A percentile compares a stretch with the other conserved stretches of the same genome.
Evolutionary conservation across 37 sponge, comb jelly and placozoan genomes (phyloP).

Genomic region (Axinella damicornis): DNA sequence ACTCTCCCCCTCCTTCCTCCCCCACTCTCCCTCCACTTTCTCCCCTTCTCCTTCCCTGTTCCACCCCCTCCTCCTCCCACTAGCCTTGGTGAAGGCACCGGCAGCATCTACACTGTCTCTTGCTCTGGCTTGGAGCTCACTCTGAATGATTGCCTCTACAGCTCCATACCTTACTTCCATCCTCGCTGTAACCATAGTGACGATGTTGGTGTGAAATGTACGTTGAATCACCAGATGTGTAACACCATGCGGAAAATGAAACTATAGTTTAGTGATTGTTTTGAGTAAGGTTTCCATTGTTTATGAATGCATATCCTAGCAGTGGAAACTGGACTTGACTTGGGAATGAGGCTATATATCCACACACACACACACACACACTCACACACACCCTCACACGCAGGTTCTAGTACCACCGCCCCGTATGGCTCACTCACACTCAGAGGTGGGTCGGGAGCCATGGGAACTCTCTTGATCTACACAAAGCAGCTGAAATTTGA

Average conservation of each 20-base stretch:
- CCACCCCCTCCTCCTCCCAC: not conserved
- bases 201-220: no score
- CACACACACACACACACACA: not conserved
- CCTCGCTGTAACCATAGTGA: no score
- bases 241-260: no score
- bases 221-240: no score
- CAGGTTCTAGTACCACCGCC: not conserved
- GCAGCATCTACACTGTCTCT: not conserved
- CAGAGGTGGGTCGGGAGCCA: slow-evolving; percentile 5
- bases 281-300: no score
- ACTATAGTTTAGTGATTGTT: no score
- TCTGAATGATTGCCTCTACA: not conserved
- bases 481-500: not conserved
- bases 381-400: no score
- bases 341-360: no score
- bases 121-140: not conserved
- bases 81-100: not conserved
- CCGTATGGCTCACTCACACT: slow-evolving; percentile 49
- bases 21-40: not conserved
- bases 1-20: not conserved
- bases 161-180: no score
- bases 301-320: no score
- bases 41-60: not conserved
- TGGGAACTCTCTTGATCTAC: slow-evolving; percentile 23
- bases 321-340: no score